These are phyloP conservation scores for Zygothrica quintamaculata DNA, from an alignment of 2,888 invertebrate genomes.

Conservation along the genomic window DNA sequence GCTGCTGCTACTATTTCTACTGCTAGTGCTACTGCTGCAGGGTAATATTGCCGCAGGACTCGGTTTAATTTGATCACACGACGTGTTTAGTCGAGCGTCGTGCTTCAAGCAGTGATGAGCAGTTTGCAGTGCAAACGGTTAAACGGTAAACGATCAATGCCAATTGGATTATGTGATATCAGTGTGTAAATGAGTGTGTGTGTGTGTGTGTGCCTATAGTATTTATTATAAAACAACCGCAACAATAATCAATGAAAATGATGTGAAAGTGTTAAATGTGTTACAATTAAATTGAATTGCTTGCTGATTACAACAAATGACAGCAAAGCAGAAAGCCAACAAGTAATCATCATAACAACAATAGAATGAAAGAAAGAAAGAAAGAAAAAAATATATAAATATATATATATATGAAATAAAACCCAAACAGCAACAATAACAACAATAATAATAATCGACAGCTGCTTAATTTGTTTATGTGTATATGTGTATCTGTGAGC, in stretches of 20 bases:
- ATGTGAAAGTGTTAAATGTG: conserved; percentile 77
- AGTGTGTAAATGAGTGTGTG: no score
- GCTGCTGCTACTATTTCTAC: conserved; percentile 12
- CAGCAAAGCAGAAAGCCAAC: conserved; percentile 48
- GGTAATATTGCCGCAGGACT: conserved; percentile 82
- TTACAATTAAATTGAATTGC: conserved; percentile 71
- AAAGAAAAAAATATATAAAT: conserved; percentile 15
- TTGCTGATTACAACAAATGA: conserved; percentile 75
- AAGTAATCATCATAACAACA: conserved; percentile 56
- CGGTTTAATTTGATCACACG: conserved; percentile 39
- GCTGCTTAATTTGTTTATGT: conserved; percentile 17
- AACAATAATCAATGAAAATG: conserved; percentile 52
- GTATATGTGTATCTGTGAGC: conserved; percentile 8
- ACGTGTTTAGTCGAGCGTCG: conserved; percentile 72
- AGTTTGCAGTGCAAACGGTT: conserved; percentile 30
- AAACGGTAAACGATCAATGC: conserved; percentile 39
- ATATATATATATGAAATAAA: no score
- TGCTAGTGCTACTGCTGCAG: conserved; percentile 72
- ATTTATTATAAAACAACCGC: no score
- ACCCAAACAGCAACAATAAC: conserved; percentile 21
- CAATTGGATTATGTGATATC: conserved; percentile 52
- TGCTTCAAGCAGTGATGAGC: conserved; percentile 79
- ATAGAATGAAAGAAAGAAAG: conserved; percentile 33
- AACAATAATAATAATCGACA: conserved; percentile 29
- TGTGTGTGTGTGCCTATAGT: no score